These are phyloP conservation scores for Pipistrellus pipistrellus DNA, from an alignment of 2,797 vertebrate genomes.

Conservation along the genomic window DNA sequence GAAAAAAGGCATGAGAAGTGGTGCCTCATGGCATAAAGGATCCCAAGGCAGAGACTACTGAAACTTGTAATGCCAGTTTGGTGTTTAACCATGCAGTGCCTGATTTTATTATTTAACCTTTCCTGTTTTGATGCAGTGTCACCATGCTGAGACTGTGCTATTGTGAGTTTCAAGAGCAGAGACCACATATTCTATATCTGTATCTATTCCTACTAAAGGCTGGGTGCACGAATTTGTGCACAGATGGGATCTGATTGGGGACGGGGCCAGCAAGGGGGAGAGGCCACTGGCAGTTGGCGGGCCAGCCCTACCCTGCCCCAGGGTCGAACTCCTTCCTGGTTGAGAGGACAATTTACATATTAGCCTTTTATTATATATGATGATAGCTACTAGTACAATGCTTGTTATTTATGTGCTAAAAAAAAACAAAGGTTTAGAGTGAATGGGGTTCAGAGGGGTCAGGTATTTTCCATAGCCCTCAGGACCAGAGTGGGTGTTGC, in stretches of 20 bases:
- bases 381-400: neutral
- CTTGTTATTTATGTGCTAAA: conserved; percentile 8
- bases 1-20: neutral
- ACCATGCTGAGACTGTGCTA: neutral
- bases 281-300: accelerated
- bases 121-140: conserved; percentile 57
- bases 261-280: too few species aligned
- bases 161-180: conserved; percentile 52
- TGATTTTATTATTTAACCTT: conserved; percentile 54
- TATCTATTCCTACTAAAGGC: neutral
- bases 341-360: too few species aligned
- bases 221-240: too few species aligned
- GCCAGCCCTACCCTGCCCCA: too few species aligned
- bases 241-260: too few species aligned
- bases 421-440: conserved; percentile 6
- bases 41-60: neutral
- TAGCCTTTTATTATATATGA: too few species aligned
- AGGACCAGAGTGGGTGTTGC: conserved; percentile 57
- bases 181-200: neutral
- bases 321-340: too few species aligned
- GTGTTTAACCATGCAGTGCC: conserved; percentile 20
- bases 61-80: neutral
- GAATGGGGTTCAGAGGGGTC: conserved; percentile 18
- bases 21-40: neutral
- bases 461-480: conserved; percentile 64